A percentile compares a stretch with the other conserved stretches of the same genome.
Evolutionary conservation across 2,797 vertebrate genomes (phyloP).

Genomic region (Chloroceryle inda): DNA sequence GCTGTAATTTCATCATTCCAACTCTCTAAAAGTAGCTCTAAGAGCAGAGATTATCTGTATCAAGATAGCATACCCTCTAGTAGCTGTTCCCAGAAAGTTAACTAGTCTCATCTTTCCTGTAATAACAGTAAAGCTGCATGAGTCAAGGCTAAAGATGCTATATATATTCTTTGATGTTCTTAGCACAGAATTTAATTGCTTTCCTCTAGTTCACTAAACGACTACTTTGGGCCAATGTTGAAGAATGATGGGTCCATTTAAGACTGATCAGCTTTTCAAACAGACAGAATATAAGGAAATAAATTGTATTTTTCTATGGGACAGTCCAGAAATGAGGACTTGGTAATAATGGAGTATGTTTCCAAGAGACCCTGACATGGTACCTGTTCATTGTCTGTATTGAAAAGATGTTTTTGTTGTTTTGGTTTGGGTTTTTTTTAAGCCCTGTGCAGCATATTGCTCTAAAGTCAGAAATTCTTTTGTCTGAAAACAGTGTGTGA

Average conservation of each 20-base stretch:
- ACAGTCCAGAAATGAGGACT: background rate
- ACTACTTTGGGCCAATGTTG: background rate
- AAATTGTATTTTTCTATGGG: background rate
- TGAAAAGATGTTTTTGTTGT: background rate
- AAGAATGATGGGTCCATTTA: background rate
- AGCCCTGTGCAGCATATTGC: background rate
- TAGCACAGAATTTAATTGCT: background rate
- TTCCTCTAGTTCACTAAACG: background rate
- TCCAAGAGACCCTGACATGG: background rate
- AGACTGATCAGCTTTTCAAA: background rate
- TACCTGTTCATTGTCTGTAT: background rate
- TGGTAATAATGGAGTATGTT: background rate
- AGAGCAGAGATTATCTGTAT: background rate
- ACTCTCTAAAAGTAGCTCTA: background rate
- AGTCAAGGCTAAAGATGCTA: background rate
- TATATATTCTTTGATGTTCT: background rate
- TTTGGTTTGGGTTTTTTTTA: background rate
- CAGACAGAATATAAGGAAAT: background rate
- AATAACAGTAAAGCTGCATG: background rate
- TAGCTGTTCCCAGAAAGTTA: background rate
- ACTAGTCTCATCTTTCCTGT: background rate
- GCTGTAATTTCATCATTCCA: background rate
- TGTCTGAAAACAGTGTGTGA: background rate
- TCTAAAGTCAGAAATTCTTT: background rate
- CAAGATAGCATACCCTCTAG: background rate